phyloP scores from a whole-genome alignment of 30 jellyfish, hydroid and myxozoan species.

The Cassiopea xamachana region DNA sequence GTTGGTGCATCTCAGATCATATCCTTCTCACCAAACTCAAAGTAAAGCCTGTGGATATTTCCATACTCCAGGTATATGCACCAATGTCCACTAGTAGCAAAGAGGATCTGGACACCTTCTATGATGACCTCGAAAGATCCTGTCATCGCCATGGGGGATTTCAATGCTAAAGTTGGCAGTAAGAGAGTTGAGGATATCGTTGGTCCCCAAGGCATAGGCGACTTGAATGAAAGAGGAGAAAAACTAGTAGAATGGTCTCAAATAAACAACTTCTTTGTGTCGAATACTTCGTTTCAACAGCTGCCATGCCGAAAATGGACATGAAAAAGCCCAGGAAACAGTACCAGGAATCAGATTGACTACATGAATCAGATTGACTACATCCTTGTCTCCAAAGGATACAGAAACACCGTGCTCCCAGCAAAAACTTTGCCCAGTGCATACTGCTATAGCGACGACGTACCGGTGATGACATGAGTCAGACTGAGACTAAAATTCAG shows the following conservation, averaged over 20 bases:
- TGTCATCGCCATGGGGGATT: slow-evolving; percentile 20
- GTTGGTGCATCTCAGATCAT: slow-evolving; percentile 3
- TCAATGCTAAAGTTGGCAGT: slow-evolving; percentile 19
- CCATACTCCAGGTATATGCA: slow-evolving; percentile 8
- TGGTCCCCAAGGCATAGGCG: slow-evolving; percentile 17
- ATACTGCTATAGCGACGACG: slow-evolving; percentile 17
- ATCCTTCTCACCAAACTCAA: slow-evolving; percentile 5
- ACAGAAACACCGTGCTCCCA: background rate
- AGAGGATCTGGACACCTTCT: slow-evolving; percentile 9
- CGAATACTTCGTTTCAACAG: slow-evolving; percentile 23
- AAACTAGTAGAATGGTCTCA: slow-evolving; percentile 21
- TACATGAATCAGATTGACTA: slow-evolving; percentile 16
- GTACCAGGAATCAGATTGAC: no score
- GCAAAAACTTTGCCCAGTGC: slow-evolving; percentile 7
- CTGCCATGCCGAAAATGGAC: slow-evolving; percentile 14
- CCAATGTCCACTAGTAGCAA: slow-evolving; percentile 31
- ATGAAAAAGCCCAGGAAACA: slow-evolving; percentile 38
- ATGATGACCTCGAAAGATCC: background rate
- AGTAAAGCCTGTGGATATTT: slow-evolving; percentile 7
- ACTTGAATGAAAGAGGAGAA: slow-evolving; percentile 32
- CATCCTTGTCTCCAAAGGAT: slow-evolving; percentile 5
- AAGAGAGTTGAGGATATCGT: background rate
- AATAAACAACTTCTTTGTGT: background rate
- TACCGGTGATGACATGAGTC: background rate
- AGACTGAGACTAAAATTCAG: background rate